Evolutionary conservation across 1,140 invertebrate genomes (phyloP), one percentile per base, ranked within the genome.

Genomic region (Neodiprion fabricii): DNA sequence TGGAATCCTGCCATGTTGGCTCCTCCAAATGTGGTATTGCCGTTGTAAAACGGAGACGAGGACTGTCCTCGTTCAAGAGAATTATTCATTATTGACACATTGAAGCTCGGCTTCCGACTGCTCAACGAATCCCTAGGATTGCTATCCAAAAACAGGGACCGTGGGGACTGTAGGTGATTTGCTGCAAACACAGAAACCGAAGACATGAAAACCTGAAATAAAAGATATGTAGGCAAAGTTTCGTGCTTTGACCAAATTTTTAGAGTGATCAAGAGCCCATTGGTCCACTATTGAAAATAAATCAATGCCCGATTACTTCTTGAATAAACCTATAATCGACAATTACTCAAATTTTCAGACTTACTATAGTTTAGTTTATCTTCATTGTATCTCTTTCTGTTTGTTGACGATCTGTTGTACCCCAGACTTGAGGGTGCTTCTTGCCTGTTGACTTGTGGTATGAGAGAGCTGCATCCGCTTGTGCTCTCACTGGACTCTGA

Each of bases 21-120:
- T 67, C 95, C 95, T 47, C 96, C 95, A 86, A 94, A 97, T 67
- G 91, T 92, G 3, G 94, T 96, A 77, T 90, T 91, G n/a, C 95
- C 95, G 77, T 89, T 89, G 83, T 97, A 97, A 85, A 96, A 97
- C 49, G 95, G 93, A 11, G 95, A 93, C 3, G 83, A 80, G 2
- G 80, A 79, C 11, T 83, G 75, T 21, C 78, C 76, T 72, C 82
- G 84, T 8, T 87, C 82, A 50, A 80, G 48, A 14, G 79, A 77
- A 74, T 82, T 87, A 70, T 89, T 89, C 61, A 90, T 79, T 49
- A 87, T 81, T 47, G 90, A 93, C 12, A 89, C 86, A 78, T 92
- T 91, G 77, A 92, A 92, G 50, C 87, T 87, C 70, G 91, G 90
- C 76, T 86, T 85, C 73, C 89, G 88, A 73, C 87, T 87, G 78